phyloP scores from a whole-genome alignment of 2,888 invertebrate genomes.

The Notocelia uddmanniana region DNA sequence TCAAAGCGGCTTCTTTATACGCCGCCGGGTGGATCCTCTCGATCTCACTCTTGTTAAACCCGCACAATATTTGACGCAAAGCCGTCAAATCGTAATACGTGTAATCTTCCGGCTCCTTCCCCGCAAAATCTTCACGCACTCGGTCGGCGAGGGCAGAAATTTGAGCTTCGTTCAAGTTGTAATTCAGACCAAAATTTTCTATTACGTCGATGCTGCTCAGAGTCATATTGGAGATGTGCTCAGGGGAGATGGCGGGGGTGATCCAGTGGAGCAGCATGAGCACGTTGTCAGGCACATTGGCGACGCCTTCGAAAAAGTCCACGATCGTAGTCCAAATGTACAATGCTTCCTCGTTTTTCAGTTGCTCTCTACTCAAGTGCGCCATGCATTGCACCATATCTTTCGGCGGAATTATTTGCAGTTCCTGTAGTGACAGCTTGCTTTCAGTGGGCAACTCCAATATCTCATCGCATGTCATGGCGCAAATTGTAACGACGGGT shows the following conservation, averaged over 20 bases:
- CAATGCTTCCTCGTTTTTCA: slow-evolving; percentile 63
- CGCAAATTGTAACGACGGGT: slow-evolving; percentile 25
- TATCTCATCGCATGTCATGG: slow-evolving; percentile 65
- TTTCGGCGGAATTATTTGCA: slow-evolving; percentile 63
- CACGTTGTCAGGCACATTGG: slow-evolving; percentile 74
- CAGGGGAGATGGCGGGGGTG: slow-evolving; percentile 74
- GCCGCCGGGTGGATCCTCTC: slow-evolving; percentile 81
- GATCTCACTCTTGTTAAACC: slow-evolving; percentile 83
- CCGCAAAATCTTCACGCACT: slow-evolving; percentile 81
- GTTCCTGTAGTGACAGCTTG: slow-evolving; percentile 56
- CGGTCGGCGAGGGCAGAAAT: slow-evolving; percentile 78
- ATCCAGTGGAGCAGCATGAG: slow-evolving; percentile 78
- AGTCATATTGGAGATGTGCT: slow-evolving; percentile 82
- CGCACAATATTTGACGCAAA: slow-evolving; percentile 84
- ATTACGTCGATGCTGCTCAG: slow-evolving; percentile 83
- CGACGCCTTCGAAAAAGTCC: slow-evolving; percentile 64
- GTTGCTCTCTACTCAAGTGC: slow-evolving; percentile 66
- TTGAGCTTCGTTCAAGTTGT: slow-evolving; percentile 72
- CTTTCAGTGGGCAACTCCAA: slow-evolving; percentile 58
- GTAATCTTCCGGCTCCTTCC: slow-evolving; percentile 84
- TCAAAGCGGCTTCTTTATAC: slow-evolving; percentile 78
- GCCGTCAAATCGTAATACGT: slow-evolving; percentile 84
- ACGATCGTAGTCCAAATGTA: slow-evolving; percentile 72
- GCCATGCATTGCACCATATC: slow-evolving; percentile 70
- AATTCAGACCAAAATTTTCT: slow-evolving; percentile 83